Conservation (phyloP, 2,113 vertebrate species). For the Rhinolophus sinicus region DNA sequence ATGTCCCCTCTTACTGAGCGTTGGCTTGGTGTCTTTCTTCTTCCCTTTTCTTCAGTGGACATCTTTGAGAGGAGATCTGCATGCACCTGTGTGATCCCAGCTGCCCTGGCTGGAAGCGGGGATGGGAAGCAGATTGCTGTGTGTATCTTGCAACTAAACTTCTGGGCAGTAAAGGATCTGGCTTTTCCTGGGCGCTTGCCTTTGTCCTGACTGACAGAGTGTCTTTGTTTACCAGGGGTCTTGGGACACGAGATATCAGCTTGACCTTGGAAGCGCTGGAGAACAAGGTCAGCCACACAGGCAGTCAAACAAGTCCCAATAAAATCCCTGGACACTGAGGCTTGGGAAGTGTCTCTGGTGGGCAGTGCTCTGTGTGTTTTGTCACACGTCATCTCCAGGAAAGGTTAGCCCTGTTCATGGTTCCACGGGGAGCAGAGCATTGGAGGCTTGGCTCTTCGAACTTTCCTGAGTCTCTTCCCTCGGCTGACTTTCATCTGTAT, state of each 20-base stretch:
- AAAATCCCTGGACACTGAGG: not conserved
- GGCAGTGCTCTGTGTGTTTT: accelerated
- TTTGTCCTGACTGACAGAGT: not conserved
- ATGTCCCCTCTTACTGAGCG: not conserved
- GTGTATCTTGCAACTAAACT: not conserved
- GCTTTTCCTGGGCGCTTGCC: not conserved
- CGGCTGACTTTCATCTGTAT: not conserved
- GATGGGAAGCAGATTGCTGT: not conserved
- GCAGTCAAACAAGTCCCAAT: not conserved
- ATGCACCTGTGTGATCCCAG: accelerated
- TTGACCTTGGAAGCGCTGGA: not conserved
- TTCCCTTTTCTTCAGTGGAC: not conserved
- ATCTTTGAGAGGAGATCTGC: not conserved
- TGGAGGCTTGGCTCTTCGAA: not conserved
- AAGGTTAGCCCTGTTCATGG: too few species aligned
- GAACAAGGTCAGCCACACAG: not conserved
- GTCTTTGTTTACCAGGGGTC: not conserved
- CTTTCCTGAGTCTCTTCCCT: not conserved
- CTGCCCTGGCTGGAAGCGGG: not conserved
- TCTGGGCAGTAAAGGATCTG: not conserved
- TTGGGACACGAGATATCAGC: not conserved
- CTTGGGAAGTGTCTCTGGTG: not conserved
- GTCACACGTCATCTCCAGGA: not conserved
- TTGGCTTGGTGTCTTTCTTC: not conserved
- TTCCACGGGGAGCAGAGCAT: not conserved